phyloP scores from a whole-genome alignment of 2,797 vertebrate genomes.

The Crenuchus spilurus region DNA sequence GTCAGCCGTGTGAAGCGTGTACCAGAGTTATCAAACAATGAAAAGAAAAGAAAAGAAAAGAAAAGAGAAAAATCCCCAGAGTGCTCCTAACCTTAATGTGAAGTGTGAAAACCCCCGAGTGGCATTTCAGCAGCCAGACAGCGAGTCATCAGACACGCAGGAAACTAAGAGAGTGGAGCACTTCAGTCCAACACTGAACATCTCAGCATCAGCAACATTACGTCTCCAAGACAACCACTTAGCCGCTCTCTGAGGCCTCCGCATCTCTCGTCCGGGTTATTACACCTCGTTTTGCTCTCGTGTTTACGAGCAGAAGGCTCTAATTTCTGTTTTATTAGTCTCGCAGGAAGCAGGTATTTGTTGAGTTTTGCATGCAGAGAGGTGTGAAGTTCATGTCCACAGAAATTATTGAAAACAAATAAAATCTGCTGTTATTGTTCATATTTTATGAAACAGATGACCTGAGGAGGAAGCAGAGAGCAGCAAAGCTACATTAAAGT shows the following conservation, averaged over 20 bases:
- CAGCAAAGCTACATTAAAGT: background rate
- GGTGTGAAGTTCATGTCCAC: background rate
- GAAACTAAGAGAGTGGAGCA: background rate
- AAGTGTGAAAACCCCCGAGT: background rate
- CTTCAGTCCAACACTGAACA: background rate
- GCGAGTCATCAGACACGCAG: background rate
- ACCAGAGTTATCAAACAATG: background rate
- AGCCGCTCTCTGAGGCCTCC: background rate
- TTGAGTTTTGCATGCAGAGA: background rate
- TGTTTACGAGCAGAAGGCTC: background rate
- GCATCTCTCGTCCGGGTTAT: background rate
- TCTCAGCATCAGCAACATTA: background rate
- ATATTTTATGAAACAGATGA: background rate
- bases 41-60: background rate
- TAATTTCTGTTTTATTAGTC: slow-evolving; percentile 1
- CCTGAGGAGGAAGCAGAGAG: background rate
- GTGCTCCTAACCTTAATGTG: slow-evolving; percentile 4
- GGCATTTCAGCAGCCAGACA: background rate
- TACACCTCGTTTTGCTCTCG: background rate
- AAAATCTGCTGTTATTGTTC: background rate
- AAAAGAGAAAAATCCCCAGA: background rate
- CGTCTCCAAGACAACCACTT: slow-evolving; percentile 14
- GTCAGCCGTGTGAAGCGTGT: background rate
- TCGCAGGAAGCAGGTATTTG: background rate
- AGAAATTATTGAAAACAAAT: background rate